Conservation (phyloP, 2,888 invertebrate species). For the Caenorhabditis plicata region DNA sequence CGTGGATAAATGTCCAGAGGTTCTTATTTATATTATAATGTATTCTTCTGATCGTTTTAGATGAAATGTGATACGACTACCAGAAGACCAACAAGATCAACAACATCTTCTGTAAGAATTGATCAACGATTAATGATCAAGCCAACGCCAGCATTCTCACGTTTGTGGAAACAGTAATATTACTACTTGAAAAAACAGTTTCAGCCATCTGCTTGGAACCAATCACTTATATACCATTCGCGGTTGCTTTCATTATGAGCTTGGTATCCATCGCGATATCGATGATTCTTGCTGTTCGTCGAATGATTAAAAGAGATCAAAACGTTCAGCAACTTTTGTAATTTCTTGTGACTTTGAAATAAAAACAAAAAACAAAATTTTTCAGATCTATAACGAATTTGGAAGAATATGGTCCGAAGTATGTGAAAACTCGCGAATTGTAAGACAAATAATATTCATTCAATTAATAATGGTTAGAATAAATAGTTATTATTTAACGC, state of each 20-base stretch:
- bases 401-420: too few relatives aligned
- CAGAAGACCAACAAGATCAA: background rate
- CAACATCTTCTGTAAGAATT: slow-evolving; percentile 17
- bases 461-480: too few relatives aligned
- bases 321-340: too few relatives aligned
- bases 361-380: too few relatives aligned
- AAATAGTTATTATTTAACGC: too few relatives aligned
- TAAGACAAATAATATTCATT: too few relatives aligned
- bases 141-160: slow-evolving; percentile 17
- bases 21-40: background rate
- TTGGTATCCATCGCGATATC: slow-evolving; percentile 20
- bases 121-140: slow-evolving; percentile 26
- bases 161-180: background rate
- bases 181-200: background rate
- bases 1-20: slow-evolving; percentile 23
- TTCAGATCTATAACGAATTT: too few relatives aligned
- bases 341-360: too few relatives aligned
- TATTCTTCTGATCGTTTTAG: background rate
- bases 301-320: too few relatives aligned
- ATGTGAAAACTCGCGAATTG: too few relatives aligned
- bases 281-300: slow-evolving; percentile 16
- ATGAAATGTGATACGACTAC: slow-evolving; percentile 5
- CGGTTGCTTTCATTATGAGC: slow-evolving; percentile 11
- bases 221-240: slow-evolving; percentile 14
- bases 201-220: slow-evolving; percentile 33